Evolutionary conservation across 2,888 invertebrate species (phyloP).

Genomic region (Stenodera caucasica): DNA sequence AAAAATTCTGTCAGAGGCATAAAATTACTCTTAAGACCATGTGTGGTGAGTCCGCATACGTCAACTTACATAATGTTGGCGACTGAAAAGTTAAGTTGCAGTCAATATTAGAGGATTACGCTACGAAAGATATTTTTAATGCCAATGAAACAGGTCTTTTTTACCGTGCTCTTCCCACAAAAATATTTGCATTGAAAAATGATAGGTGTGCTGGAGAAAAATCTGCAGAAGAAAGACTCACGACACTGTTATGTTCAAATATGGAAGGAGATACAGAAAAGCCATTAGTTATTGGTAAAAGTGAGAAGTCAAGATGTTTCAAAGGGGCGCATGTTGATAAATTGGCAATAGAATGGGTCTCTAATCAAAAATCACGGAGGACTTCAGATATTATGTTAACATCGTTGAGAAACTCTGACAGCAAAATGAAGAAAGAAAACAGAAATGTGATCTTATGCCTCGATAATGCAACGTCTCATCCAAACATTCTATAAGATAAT

Average conservation of each 20-base stretch:
- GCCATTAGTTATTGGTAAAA: slow-evolving; percentile 17
- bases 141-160: too few relatives aligned
- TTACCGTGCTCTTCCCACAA: neutral
- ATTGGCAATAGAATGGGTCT: slow-evolving; percentile 18
- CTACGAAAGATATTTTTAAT: neutral
- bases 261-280: slow-evolving; percentile 15
- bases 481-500: slow-evolving; percentile 14
- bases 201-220: neutral
- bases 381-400: slow-evolving; percentile 18
- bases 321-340: slow-evolving; percentile 19
- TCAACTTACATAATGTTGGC: neutral
- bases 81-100: neutral
- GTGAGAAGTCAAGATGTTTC: slow-evolving; percentile 22
- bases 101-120: neutral
- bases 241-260: neutral
- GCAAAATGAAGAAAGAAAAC: slow-evolving; percentile 16
- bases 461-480: neutral
- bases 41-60: neutral
- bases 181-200: neutral
- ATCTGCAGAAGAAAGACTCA: neutral
- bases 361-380: slow-evolving; percentile 22
- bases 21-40: neutral
- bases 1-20: neutral
- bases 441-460: neutral
- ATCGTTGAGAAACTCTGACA: slow-evolving; percentile 14